These are phyloP conservation scores for Corythornis madagascariensis DNA, from an alignment of 2,113 vertebrate species.

Conservation along the genomic window DNA sequence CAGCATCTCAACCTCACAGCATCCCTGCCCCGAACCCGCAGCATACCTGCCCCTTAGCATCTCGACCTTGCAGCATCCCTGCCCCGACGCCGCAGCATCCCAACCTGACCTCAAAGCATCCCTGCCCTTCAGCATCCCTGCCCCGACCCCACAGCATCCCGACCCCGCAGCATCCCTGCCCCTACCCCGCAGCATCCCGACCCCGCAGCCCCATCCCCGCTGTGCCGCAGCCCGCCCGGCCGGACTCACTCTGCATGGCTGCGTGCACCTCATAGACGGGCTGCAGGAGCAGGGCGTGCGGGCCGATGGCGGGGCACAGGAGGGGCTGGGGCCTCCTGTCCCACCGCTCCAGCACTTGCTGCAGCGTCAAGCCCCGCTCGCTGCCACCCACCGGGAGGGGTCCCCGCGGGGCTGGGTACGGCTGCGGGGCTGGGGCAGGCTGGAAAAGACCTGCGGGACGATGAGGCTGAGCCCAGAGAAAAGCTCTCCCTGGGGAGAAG, in stretches of 20 bases:
- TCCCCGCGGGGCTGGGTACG: slow-evolving; percentile 38
- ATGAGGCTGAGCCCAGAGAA: background rate
- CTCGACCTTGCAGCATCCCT: rapidly evolving
- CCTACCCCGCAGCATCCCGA: background rate
- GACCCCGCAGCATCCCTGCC: too few species aligned
- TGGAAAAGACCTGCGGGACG: slow-evolving; percentile 78
- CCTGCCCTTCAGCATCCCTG: too few species aligned
- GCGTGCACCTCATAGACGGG: slow-evolving; percentile 82
- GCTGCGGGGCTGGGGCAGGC: slow-evolving; percentile 56
- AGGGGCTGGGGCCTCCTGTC: background rate
- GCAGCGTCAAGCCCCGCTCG: slow-evolving; percentile 65
- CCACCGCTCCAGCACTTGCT: slow-evolving; percentile 69
- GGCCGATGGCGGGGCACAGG: slow-evolving; percentile 42
- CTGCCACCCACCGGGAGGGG: slow-evolving; percentile 65
- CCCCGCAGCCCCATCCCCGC: background rate
- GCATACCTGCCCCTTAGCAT: too few species aligned
- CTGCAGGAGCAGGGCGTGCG: slow-evolving; percentile 60
- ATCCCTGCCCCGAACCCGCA: background rate
- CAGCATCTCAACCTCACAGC: background rate
- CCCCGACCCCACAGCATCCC: too few species aligned
- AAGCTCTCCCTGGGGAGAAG: background rate
- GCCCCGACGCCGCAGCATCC: too few species aligned
- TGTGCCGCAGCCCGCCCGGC: rapidly evolving
- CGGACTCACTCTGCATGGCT: slow-evolving; percentile 86
- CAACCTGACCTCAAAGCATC: too few species aligned